Conservation (phyloP, 30 jellyfish, hydroid and myxozoan species). For the Aurelia aurita region DNA sequence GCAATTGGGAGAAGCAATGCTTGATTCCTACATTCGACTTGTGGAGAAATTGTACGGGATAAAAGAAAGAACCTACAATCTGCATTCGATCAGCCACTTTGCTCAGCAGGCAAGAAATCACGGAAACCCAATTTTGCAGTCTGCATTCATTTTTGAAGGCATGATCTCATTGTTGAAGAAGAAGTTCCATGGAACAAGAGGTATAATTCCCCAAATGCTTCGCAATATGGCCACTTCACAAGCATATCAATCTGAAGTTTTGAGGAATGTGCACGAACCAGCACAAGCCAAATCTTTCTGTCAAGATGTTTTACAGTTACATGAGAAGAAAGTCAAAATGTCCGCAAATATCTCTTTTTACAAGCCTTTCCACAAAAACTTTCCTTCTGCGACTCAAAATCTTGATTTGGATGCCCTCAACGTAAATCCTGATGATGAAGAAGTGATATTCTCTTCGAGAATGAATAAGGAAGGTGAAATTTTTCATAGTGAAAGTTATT, state of each 20-base stretch:
- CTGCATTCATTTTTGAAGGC: slow-evolving; percentile 3
- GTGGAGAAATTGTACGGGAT: background rate
- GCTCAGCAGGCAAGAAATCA: slow-evolving; percentile 22
- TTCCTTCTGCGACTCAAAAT: no score
- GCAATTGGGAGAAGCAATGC: slow-evolving; percentile 6
- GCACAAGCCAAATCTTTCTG: background rate
- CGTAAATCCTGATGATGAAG: no score
- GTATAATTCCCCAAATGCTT: slow-evolving; percentile 1
- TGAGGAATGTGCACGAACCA: background rate
- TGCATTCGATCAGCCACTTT: slow-evolving; percentile 6
- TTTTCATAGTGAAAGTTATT: no score
- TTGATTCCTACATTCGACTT: slow-evolving; percentile 16
- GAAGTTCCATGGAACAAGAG: slow-evolving; percentile 4
- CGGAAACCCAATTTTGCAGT: slow-evolving; percentile 13
- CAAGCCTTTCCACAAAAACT: no score
- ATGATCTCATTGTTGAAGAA: slow-evolving; percentile 5
- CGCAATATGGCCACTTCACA: slow-evolving; percentile 4
- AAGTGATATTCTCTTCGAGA: no score
- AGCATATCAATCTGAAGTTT: background rate
- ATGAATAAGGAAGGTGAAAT: no score
- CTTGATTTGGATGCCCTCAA: no score
- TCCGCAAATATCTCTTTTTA: no score
- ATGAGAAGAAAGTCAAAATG: no score
- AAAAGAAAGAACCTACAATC: slow-evolving; percentile 5
- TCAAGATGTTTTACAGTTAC: no score